Percentiles rank a stretch among this genome's conserved stretches.
Evolutionary conservation across 2,113 vertebrate species (phyloP).

Genomic region (Myiopsitta monachus): DNA sequence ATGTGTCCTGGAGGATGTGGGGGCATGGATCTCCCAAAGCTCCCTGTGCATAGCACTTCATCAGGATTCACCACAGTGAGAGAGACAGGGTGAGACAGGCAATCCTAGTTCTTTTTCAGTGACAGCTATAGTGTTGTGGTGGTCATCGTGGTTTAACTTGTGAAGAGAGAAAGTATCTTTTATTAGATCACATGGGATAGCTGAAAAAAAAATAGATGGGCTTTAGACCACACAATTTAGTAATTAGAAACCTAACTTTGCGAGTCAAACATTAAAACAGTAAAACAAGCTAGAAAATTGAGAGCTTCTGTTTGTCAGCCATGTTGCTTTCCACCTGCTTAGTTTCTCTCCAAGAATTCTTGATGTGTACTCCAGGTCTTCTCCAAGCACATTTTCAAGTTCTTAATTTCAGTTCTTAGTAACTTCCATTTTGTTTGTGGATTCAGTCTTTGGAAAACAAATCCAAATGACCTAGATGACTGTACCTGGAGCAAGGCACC

Average conservation of each 20-base stretch:
- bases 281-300: background rate
- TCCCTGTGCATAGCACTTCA: background rate
- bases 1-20: fast-evolving
- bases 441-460: background rate
- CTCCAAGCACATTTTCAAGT: background rate
- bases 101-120: background rate
- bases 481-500: background rate
- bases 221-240: background rate
- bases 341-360: background rate
- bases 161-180: background rate
- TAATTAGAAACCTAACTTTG: background rate
- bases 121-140: background rate
- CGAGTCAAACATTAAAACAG: background rate
- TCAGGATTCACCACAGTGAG: background rate
- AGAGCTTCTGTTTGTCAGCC: background rate
- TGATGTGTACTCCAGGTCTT: background rate
- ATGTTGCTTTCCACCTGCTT: background rate
- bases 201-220: background rate
- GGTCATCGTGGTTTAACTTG: background rate
- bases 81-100: background rate
- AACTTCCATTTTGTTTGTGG: background rate
- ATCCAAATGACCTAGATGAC: background rate
- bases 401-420: background rate
- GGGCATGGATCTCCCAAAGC: background rate
- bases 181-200: background rate